phyloP scores from a whole-genome alignment of 2,888 invertebrate genomes.

The Cremastinae sp. region DNA sequence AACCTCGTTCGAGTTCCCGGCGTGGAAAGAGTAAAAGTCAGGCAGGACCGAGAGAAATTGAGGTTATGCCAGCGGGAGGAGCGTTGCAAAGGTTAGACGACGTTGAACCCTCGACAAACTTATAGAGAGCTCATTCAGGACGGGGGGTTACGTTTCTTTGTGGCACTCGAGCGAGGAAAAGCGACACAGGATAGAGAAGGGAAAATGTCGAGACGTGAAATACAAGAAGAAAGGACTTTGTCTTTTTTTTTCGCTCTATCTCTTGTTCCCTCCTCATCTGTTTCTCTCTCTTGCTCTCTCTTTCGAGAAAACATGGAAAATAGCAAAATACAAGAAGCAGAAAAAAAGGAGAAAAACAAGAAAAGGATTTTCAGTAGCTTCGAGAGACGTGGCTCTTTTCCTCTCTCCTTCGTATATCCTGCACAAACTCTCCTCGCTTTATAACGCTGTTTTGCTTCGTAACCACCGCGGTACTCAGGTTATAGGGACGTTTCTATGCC shows the following conservation, averaged over 20 bases:
- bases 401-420: slow-evolving; percentile 16
- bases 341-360: slow-evolving; percentile 14
- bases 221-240: slow-evolving; percentile 12
- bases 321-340: slow-evolving; percentile 27
- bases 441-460: slow-evolving; percentile 30
- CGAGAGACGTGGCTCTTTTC: slow-evolving; percentile 34
- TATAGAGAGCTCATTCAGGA: slow-evolving; percentile 53
- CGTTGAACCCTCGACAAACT: slow-evolving; percentile 57
- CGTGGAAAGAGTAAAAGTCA: slow-evolving; percentile 5
- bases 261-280: too few relatives aligned
- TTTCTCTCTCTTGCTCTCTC: too few relatives aligned
- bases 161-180: slow-evolving; percentile 46
- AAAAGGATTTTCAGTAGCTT: slow-evolving; percentile 38
- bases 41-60: slow-evolving; percentile 3
- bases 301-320: slow-evolving; percentile 11
- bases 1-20: slow-evolving; percentile 19
- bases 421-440: slow-evolving; percentile 1
- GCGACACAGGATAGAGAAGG: slow-evolving; percentile 15
- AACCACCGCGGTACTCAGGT: slow-evolving; percentile 15
- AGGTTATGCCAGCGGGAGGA: slow-evolving; percentile 41
- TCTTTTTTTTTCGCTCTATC: too few relatives aligned
- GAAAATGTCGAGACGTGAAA: slow-evolving; percentile 11
- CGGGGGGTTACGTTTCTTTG: slow-evolving; percentile 51
- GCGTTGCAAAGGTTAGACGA: slow-evolving; percentile 55
- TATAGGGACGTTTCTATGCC: too few relatives aligned